Conservation (phyloP, 2,113 vertebrate species). For the Uropsilus gracilis region DNA sequence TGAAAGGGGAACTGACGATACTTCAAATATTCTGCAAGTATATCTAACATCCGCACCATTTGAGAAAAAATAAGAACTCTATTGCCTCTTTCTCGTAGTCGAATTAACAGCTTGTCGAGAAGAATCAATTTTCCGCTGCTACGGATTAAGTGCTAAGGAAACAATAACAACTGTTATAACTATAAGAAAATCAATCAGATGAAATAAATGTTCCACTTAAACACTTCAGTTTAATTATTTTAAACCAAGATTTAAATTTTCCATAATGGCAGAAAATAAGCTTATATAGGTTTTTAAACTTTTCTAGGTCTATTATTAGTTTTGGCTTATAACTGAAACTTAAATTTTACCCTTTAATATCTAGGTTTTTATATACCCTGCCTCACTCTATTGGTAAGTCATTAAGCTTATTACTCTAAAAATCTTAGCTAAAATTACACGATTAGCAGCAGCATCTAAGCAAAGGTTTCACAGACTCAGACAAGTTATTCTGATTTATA, state of each 20-base stretch:
- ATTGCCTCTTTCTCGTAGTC: constrained; percentile 96
- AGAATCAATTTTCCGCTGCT: constrained; percentile 98
- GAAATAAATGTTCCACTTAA: background rate
- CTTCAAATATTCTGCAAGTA: constrained; percentile 97
- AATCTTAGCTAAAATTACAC: background rate
- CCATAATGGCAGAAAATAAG: background rate
- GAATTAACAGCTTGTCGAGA: constrained; percentile 96
- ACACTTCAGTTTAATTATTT: background rate
- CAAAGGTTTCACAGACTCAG: constrained; percentile 22
- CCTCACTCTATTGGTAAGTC: background rate
- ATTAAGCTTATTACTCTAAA: constrained; percentile 26
- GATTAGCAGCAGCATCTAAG: background rate
- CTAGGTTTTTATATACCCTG: background rate
- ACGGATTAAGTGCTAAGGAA: constrained; percentile 94
- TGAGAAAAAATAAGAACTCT: constrained; percentile 99
- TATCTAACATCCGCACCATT: constrained; percentile 99
- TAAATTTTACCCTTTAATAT: background rate
- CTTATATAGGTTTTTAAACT: background rate
- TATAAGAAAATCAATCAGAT: background rate
- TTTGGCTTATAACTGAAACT: background rate
- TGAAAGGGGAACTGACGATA: constrained; percentile 97
- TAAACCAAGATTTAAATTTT: background rate
- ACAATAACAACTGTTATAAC: constrained; percentile 49
- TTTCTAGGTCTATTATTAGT: background rate
- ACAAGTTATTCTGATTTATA: background rate